Evolutionary conservation across 2,888 invertebrate species (phyloP).

Genomic region (Lysandra bellargus): DNA sequence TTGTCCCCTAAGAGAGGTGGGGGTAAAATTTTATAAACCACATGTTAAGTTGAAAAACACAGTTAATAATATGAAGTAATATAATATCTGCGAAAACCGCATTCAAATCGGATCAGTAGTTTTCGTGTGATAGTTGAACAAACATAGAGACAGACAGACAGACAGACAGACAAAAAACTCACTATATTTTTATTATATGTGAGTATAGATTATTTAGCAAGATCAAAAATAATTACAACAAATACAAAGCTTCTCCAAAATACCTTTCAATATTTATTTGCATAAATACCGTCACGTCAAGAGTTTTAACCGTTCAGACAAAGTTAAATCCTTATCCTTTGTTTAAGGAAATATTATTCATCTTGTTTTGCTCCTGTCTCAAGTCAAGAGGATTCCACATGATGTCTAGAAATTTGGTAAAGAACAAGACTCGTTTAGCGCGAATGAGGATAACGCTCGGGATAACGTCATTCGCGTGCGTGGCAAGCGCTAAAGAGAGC

Average conservation of each 20-base stretch:
- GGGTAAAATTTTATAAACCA: no score
- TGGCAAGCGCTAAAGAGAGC: conserved; percentile 60
- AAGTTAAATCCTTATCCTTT: neutral
- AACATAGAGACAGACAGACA: no score
- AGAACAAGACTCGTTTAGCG: conserved; percentile 52
- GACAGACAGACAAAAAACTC: no score
- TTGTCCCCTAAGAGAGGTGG: no score
- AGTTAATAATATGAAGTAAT: no score
- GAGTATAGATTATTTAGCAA: neutral
- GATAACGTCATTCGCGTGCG: conserved; percentile 63
- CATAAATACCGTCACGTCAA: no score
- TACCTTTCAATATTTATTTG: no score
- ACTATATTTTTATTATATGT: no score
- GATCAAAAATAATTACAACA: neutral
- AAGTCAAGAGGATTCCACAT: neutral
- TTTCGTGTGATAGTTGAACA: no score
- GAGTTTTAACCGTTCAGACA: neutral
- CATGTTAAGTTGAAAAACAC: no score
- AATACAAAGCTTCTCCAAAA: neutral
- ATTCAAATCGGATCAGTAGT: no score
- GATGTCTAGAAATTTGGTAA: conserved; percentile 45
- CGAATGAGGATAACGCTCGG: conserved; percentile 57
- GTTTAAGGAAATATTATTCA: neutral
- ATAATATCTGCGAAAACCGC: no score
- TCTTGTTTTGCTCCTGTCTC: neutral